Base-by-base conservation (phyloP, 2,113 vertebrate genomes). In the Eptesicus fuscus region DNA sequence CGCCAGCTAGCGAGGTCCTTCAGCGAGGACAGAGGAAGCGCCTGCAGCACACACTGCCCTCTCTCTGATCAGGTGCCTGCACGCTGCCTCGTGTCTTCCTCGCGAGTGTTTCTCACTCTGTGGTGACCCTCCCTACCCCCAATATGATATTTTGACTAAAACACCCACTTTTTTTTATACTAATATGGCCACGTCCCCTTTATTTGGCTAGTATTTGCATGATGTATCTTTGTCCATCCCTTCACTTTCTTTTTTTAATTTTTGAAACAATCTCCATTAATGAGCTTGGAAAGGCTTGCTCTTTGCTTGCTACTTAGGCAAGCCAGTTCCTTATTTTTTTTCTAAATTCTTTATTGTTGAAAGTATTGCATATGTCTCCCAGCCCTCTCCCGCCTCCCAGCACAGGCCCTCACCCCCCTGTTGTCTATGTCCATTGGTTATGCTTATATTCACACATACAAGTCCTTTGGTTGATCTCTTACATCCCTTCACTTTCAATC, bases 281-380 rank as follows among this genome's bases (percentile, higher is more conserved):
- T 65, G 40, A 61, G 40, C 35, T 35, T 63, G 3, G 23, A 67
- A 63, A 83, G 18, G 32, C 25, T 61, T n/a, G 3, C 56, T 76
- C 69, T 83, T 44, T 71, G 37, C 35, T 74, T 40, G 2, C 61
- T 51, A 51, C 10, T 53, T 88, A 80, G 63, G 8, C n/a, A 65
- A 32, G n/a, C 51, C 22, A 85, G 22, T 93, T 94, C 69, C 78
- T 83, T 80, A 61, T 37, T 88, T 37, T 88, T 4, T 91, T 59
- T 59, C 56, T 10, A 59, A 59, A 59, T 59, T 59, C 22, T 59
- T 59, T 59, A 59, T 59, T 59, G 56, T 59, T 59, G 56, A 59
- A 59, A 59, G 56, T 59, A 59, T 59, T 59, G 9, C 56, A 59
- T 59, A 25, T 59, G 56, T 59, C 9, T 59, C 23, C 56, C 56